Percentiles rank a stretch among this genome's conserved stretches.
Conservation (phyloP, 1,140 invertebrate genomes). For the Nasonia giraulti region DNA sequence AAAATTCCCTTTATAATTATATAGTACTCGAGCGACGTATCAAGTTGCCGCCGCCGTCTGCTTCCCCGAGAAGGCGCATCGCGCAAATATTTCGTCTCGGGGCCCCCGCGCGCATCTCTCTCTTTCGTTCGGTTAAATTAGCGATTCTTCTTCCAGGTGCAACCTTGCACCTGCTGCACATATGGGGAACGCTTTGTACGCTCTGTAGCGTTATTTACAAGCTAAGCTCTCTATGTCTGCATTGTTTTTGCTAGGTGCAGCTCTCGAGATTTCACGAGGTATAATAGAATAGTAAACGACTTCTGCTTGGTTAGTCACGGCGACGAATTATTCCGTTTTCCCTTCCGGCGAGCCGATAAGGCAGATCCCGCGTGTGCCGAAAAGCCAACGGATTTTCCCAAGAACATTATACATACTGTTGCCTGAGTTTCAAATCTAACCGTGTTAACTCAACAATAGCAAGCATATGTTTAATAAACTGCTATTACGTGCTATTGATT, state of each 20-base stretch:
- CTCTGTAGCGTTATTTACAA: conserved; percentile 26
- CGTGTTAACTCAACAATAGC: too few relatives aligned
- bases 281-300: background rate
- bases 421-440: too few relatives aligned
- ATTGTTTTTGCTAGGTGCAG: conserved; percentile 5
- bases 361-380: too few relatives aligned
- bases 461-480: too few relatives aligned
- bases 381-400: too few relatives aligned
- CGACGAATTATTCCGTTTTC: too few relatives aligned
- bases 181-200: conserved; percentile 43
- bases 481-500: too few relatives aligned
- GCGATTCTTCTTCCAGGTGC: conserved; percentile 51
- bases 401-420: too few relatives aligned
- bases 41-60: background rate
- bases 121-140: conserved; percentile 46
- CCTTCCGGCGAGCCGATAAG: too few relatives aligned
- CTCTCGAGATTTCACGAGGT: background rate
- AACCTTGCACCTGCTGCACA: conserved; percentile 49
- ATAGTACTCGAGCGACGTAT: conserved; percentile 11
- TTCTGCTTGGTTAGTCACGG: too few relatives aligned
- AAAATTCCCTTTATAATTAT: conserved; percentile 21
- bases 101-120: conserved; percentile 18
- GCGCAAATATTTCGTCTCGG: conserved; percentile 4
- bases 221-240: background rate
- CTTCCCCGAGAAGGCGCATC: conserved; percentile 7